A percentile compares a stretch with the other conserved stretches of the same genome.
These are phyloP conservation scores for Kradibia gibbosae DNA, from an alignment of 1,140 invertebrate genomes.

Conservation along the genomic window DNA sequence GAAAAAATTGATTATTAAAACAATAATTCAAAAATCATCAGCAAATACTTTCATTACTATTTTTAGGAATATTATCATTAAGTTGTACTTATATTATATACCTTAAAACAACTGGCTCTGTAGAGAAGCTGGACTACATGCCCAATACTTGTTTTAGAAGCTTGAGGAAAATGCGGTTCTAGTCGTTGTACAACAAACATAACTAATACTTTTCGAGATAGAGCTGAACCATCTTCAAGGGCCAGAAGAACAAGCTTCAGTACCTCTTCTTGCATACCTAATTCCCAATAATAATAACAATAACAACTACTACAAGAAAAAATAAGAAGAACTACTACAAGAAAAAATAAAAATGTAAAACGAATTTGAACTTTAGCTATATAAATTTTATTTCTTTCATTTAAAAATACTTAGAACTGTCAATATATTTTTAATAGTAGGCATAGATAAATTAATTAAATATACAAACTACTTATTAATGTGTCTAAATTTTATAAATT, in stretches of 20 bases:
- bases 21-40: background rate
- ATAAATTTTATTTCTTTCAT: too few species aligned
- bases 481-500: too few species aligned
- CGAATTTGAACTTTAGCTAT: too few species aligned
- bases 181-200: constrained; percentile 98
- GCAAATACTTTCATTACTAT: background rate
- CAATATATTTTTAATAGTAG: too few species aligned
- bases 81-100: constrained; percentile 63
- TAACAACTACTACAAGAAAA: constrained; percentile 25
- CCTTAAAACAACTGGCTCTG: constrained; percentile 98
- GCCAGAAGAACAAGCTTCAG: constrained; percentile 94
- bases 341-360: too few species aligned
- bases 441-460: too few species aligned
- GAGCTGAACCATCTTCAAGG: constrained; percentile 95
- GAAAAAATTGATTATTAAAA: background rate
- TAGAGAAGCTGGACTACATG: constrained; percentile 99
- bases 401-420: too few species aligned
- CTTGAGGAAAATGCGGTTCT: constrained; percentile 96
- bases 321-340: too few species aligned
- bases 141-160: constrained; percentile 98
- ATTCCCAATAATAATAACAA: constrained; percentile 11
- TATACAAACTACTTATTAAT: too few species aligned
- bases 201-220: constrained; percentile 97
- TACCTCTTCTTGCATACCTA: constrained; percentile 96
- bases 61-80: background rate